Evolutionary conservation across 2,888 invertebrate genomes (phyloP).

Genomic region (Drosophila prostipennis): DNA sequence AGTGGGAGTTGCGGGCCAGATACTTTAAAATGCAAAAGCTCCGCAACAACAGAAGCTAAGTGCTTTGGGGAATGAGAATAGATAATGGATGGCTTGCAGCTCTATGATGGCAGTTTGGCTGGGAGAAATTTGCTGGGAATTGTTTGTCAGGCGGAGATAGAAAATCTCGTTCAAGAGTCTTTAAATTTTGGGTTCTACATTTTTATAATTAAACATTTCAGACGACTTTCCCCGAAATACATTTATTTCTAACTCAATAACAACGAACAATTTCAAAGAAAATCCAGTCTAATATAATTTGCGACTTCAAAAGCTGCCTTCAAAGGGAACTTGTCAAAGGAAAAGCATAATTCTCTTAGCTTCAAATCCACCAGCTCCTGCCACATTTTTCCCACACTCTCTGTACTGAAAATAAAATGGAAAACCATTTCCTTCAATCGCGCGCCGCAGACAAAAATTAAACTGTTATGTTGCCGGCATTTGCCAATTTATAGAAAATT

Average conservation of each 20-base stretch:
- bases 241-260: neutral
- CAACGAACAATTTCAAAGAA: neutral
- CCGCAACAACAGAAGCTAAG: slow-evolving; percentile 56
- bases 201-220: neutral
- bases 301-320: slow-evolving; percentile 26
- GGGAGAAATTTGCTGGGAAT: slow-evolving; percentile 2
- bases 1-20: slow-evolving; percentile 1
- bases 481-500: slow-evolving; percentile 70
- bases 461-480: slow-evolving; percentile 44
- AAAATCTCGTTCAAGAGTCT: too few species aligned
- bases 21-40: slow-evolving; percentile 61
- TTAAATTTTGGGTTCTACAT: too few species aligned
- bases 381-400: slow-evolving; percentile 3
- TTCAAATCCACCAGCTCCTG: slow-evolving; percentile 4
- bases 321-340: slow-evolving; percentile 20
- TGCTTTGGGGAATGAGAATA: slow-evolving; percentile 58
- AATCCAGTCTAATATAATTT: too few species aligned
- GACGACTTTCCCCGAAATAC: neutral
- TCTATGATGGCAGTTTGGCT: neutral
- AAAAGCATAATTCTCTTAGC: slow-evolving; percentile 19
- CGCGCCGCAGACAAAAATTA: slow-evolving; percentile 25
- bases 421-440: slow-evolving; percentile 20
- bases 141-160: neutral
- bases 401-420: slow-evolving; percentile 13
- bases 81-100: slow-evolving; percentile 50